Conservation (phyloP, 1,140 invertebrate species). For the Acyrthosiphon pisum region DNA sequence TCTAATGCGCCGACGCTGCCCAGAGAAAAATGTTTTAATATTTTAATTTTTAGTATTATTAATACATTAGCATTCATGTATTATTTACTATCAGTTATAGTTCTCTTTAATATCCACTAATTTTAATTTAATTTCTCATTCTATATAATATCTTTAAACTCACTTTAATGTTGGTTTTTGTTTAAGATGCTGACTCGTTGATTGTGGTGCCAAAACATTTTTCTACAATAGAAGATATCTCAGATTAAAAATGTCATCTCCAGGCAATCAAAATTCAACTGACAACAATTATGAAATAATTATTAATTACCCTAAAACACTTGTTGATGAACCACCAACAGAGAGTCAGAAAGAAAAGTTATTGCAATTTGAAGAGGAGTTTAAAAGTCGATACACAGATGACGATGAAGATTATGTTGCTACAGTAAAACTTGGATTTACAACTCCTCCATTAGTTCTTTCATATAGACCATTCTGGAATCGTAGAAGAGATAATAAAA, state of each 20-base stretch:
- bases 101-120: background rate
- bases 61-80: background rate
- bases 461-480: conserved; percentile 64
- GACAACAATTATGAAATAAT: conserved; percentile 47
- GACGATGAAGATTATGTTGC: conserved; percentile 66
- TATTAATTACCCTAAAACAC: conserved; percentile 60
- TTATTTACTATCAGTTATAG: background rate
- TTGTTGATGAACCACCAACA: conserved; percentile 60
- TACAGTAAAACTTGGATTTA: conserved; percentile 62
- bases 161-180: conserved; percentile 21
- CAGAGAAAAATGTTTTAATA: too few relatives aligned
- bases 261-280: background rate
- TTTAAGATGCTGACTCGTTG: conserved; percentile 52
- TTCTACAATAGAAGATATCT: conserved; percentile 54
- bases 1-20: too few relatives aligned
- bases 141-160: background rate
- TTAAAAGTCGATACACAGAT: conserved; percentile 66
- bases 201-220: conserved; percentile 62
- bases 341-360: conserved; percentile 65
- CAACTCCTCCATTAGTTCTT: conserved; percentile 66
- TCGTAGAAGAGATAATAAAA: background rate
- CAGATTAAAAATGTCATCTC: conserved; percentile 59
- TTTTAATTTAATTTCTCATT: background rate
- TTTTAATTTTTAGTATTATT: too few relatives aligned
- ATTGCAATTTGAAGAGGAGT: conserved; percentile 67